Conservation (phyloP, 2,113 vertebrate genomes). For the Malurus melanocephalus region DNA sequence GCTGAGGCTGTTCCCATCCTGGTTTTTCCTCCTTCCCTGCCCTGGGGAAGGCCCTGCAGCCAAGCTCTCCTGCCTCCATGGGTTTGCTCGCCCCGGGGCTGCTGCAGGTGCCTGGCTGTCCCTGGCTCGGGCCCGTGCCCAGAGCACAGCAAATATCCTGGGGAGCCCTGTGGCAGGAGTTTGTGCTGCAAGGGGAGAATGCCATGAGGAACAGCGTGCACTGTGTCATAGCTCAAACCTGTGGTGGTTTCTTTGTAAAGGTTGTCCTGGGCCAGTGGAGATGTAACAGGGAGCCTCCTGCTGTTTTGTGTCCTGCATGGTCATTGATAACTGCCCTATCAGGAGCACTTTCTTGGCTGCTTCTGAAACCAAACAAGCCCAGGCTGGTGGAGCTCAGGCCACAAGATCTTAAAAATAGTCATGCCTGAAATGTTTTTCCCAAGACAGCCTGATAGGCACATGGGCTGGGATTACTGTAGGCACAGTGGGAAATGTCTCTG, state of each 20-base stretch:
- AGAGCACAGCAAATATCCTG: background rate
- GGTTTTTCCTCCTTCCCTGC: background rate
- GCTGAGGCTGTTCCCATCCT: background rate
- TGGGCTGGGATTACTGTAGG: background rate
- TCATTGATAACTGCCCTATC: background rate
- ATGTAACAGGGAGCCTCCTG: background rate
- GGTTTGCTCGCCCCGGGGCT: background rate
- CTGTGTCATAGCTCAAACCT: background rate
- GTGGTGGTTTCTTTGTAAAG: background rate
- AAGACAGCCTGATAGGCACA: background rate
- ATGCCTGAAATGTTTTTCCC: background rate
- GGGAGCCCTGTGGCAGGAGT: background rate
- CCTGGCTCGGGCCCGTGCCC: background rate
- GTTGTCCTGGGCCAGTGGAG: background rate
- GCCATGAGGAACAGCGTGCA: background rate
- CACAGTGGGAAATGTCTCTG: background rate
- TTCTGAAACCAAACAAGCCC: background rate
- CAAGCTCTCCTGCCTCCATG: fast-evolving
- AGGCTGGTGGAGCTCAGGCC: background rate
- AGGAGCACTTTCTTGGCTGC: background rate
- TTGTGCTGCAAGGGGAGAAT: background rate
- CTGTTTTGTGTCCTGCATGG: background rate
- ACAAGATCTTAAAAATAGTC: background rate
- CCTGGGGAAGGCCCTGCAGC: background rate
- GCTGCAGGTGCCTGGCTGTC: background rate